These are phyloP conservation scores for Coelogynopora nodosa DNA, from an alignment of 2,888 invertebrate genomes.

Conservation along the genomic window DNA sequence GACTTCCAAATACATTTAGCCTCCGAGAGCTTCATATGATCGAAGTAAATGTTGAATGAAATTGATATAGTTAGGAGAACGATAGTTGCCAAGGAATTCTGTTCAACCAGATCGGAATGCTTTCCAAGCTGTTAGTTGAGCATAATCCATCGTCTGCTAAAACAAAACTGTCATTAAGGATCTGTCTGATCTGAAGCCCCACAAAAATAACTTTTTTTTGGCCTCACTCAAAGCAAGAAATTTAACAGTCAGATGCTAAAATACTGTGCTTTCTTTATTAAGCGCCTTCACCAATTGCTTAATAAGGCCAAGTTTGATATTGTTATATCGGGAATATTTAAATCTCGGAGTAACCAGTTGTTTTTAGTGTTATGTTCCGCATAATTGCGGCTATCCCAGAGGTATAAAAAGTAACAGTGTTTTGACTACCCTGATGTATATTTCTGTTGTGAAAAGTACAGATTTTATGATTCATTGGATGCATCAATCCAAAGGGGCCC, in stretches of 20 bases:
- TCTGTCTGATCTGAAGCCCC: background rate
- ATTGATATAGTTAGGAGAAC: background rate
- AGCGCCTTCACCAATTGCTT: background rate
- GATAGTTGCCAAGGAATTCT: background rate
- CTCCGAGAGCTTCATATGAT: background rate
- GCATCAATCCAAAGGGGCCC: background rate
- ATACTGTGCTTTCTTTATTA: background rate
- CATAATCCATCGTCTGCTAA: background rate
- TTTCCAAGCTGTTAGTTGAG: background rate
- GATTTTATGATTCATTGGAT: background rate
- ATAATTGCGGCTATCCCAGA: too few species aligned
- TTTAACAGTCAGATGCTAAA: background rate
- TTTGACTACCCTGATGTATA: background rate
- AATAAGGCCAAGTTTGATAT: background rate
- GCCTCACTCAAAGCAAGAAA: background rate
- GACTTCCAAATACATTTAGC: background rate
- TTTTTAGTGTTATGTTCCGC: too few species aligned
- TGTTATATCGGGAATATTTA: background rate
- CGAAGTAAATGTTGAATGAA: background rate
- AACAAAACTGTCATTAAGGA: background rate
- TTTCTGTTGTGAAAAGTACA: constrained; percentile 8
- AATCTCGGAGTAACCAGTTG: too few species aligned
- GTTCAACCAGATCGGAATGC: background rate
- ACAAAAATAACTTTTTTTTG: background rate
- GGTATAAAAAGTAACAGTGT: too few species aligned